A percentile compares a stretch with the other conserved stretches of the same genome.
phyloP scores from a whole-genome alignment of 2,113 vertebrate genomes.

The Chloebia gouldiae region DNA sequence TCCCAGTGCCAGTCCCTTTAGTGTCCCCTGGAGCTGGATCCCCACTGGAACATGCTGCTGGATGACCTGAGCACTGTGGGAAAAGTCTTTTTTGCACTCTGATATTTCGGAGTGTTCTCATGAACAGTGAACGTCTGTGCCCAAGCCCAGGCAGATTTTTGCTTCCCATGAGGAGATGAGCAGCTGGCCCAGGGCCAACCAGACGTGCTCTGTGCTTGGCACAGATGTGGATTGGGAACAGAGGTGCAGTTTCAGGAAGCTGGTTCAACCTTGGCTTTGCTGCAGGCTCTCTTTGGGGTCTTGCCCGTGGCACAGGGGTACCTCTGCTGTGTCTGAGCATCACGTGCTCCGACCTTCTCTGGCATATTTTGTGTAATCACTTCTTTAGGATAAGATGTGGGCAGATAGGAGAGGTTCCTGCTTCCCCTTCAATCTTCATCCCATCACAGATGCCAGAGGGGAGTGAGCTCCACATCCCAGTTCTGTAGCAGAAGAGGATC shows the following conservation, averaged over 20 bases:
- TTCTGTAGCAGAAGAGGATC: not conserved
- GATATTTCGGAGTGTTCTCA: not conserved
- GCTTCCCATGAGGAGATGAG: not conserved
- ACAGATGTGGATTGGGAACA: not conserved
- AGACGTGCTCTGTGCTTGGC: not conserved
- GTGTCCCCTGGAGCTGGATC: not conserved
- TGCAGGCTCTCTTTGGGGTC: not conserved
- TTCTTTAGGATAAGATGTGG: not conserved
- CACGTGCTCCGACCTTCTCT: not conserved
- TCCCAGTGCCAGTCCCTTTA: not conserved
- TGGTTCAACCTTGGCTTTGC: not conserved
- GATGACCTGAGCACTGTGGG: not conserved
- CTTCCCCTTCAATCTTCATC: not conserved
- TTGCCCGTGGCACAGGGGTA: not conserved
- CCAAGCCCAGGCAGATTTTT: not conserved
- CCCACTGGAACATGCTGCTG: not conserved
- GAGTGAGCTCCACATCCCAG: not conserved
- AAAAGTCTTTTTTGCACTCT: not conserved
- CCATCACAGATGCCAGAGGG: not conserved
- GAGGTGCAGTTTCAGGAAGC: not conserved
- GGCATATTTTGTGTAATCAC: not conserved
- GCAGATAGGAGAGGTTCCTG: not conserved
- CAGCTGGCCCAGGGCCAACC: not conserved
- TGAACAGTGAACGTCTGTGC: slow-evolving; percentile 1
- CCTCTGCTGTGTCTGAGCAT: accelerated